Percentiles rank a stretch among this genome's conserved stretches.
These are phyloP conservation scores for Pocillopora meandrina DNA, from an alignment of 92 coral and sea anemone genomes.

Conservation along the genomic window DNA sequence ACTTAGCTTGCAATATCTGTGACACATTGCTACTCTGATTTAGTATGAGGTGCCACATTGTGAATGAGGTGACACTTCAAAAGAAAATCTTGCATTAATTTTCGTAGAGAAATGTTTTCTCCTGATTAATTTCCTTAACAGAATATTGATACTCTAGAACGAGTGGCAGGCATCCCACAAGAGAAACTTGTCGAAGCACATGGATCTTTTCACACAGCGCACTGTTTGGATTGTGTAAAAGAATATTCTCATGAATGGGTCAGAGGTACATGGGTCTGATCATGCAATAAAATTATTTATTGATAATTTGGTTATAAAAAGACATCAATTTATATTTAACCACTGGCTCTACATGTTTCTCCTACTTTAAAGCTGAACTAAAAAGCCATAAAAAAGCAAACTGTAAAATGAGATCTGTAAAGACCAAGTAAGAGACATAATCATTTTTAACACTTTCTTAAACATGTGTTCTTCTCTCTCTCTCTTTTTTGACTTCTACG, in stretches of 20 bases:
- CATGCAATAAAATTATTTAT: neutral
- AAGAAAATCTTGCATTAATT: too few species aligned
- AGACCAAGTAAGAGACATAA: neutral
- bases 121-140: slow-evolving; percentile 1
- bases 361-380: too few species aligned
- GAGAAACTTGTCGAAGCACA: slow-evolving; percentile 90
- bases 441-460: neutral
- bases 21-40: too few species aligned
- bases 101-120: too few species aligned
- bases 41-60: too few species aligned
- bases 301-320: neutral
- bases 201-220: slow-evolving; percentile 93
- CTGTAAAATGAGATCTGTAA: too few species aligned
- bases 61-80: too few species aligned
- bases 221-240: slow-evolving; percentile 74
- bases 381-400: too few species aligned
- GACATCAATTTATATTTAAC: neutral
- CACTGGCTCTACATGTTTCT: too few species aligned
- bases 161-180: slow-evolving; percentile 81
- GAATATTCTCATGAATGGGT: slow-evolving; percentile 81
- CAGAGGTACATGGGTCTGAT: slow-evolving; percentile 41
- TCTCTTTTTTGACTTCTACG: too few species aligned
- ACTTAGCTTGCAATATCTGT: too few species aligned
- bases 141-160: slow-evolving; percentile 95
- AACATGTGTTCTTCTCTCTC: neutral